Percentiles rank a stretch among this genome's conserved stretches.
Conservation (phyloP, 1,140 invertebrate genomes). For the Plutomurus gul region DNA sequence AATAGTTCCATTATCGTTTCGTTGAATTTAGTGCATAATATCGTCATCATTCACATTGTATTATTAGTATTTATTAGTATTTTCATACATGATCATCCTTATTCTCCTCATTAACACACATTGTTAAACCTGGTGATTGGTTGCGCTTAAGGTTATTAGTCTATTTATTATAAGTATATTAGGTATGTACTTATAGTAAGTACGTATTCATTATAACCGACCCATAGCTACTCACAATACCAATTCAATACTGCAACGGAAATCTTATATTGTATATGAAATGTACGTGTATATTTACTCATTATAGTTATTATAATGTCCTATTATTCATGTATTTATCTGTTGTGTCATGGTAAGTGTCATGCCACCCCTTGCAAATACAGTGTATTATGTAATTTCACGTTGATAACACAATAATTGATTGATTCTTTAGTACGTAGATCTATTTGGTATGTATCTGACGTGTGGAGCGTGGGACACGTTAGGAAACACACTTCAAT, state of each 20-base stretch:
- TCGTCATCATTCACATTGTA: constrained; percentile 18
- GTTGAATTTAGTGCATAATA: constrained; percentile 18
- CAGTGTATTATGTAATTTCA: not conserved
- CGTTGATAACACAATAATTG: not conserved
- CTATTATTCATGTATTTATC: not conserved
- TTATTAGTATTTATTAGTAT: constrained; percentile 4
- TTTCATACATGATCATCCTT: not conserved
- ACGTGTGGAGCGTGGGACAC: not conserved
- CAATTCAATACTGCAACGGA: too few relatives aligned
- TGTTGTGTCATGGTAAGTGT: too few relatives aligned
- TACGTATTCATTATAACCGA: not conserved
- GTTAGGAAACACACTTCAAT: not conserved
- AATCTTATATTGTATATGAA: not conserved
- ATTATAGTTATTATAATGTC: too few relatives aligned
- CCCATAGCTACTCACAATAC: too few relatives aligned
- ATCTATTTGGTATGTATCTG: not conserved
- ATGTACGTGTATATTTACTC: too few relatives aligned
- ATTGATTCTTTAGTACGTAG: not conserved
- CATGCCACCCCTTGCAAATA: too few relatives aligned
- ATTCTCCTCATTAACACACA: not conserved
- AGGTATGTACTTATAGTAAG: not conserved
- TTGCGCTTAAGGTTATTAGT: constrained; percentile 4
- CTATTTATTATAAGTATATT: not conserved
- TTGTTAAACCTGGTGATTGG: constrained; percentile 20
- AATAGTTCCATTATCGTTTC: constrained; percentile 22